These are phyloP conservation scores for Beris chalybata DNA, from an alignment of 2,888 invertebrate species.

Conservation along the genomic window DNA sequence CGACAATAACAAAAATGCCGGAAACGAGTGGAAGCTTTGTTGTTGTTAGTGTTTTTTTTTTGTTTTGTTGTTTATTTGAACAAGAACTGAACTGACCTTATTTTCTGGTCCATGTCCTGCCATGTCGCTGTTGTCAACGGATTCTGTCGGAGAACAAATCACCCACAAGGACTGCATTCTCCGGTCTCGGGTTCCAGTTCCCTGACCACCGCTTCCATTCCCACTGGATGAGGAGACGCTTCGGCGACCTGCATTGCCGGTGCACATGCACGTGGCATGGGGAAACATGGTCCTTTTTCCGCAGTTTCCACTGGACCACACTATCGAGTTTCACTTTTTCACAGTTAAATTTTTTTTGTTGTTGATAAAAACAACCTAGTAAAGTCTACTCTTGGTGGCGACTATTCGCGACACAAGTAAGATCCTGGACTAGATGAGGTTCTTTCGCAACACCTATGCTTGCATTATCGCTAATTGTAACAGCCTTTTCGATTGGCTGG, in stretches of 20 bases:
- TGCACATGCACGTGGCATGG: constrained; percentile 35
- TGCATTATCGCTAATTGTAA: no score
- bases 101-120: constrained; percentile 5
- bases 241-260: constrained; percentile 27
- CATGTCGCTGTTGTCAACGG: constrained; percentile 1
- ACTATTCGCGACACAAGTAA: no score
- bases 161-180: constrained; percentile 28
- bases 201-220: constrained; percentile 6
- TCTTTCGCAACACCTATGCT: neutral
- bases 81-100: constrained; percentile 22
- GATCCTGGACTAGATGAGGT: no score
- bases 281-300: constrained; percentile 27
- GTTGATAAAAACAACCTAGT: neutral
- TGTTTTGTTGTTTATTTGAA: no score
- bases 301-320: neutral
- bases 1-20: no score
- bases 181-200: constrained; percentile 4
- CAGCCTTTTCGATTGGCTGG: no score
- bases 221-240: constrained; percentile 15
- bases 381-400: no score
- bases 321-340: constrained; percentile 11
- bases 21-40: no score
- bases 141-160: constrained; percentile 14
- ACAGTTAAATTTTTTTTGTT: neutral
- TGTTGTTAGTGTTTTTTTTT: no score